Percentiles rank a stretch among this genome's conserved stretches.
phyloP scores from a whole-genome alignment of 2,888 invertebrate species.

The Dastarcus helophoroides region DNA sequence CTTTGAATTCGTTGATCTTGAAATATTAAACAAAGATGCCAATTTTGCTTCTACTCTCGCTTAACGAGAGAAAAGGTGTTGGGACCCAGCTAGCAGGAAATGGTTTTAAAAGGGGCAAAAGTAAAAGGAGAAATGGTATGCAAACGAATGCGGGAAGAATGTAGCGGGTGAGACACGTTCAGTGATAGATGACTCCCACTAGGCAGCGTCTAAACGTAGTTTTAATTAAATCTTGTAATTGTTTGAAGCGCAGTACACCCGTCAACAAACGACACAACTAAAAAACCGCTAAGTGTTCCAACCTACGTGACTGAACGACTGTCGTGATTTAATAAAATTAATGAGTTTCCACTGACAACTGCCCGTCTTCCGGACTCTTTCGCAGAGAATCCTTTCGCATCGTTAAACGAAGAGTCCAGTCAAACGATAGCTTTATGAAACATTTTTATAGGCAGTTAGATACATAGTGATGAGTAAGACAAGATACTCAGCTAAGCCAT shows the following conservation, averaged over 20 bases:
- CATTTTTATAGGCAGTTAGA: no score
- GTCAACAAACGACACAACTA: slow-evolving; percentile 31
- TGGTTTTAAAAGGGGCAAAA: slow-evolving; percentile 20
- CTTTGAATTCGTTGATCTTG: no score
- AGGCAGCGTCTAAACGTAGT: slow-evolving; percentile 37
- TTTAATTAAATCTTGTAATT: slow-evolving; percentile 43
- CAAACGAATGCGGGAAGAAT: slow-evolving; percentile 34
- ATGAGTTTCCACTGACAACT: slow-evolving; percentile 31
- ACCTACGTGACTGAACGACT: slow-evolving; percentile 35
- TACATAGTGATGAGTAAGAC: no score
- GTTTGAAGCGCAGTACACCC: slow-evolving; percentile 33
- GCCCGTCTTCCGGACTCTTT: slow-evolving; percentile 16
- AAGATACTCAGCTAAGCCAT: no score
- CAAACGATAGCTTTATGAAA: no score
- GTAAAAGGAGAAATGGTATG: slow-evolving; percentile 28
- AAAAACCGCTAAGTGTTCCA: slow-evolving; percentile 37
- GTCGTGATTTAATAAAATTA: slow-evolving; percentile 37
- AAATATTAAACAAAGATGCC: no score
- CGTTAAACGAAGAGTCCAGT: no score
- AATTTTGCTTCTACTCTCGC: no score
- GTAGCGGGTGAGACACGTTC: slow-evolving; percentile 31
- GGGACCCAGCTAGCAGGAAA: no score
- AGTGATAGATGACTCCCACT: slow-evolving; percentile 39
- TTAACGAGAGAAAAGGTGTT: no score
- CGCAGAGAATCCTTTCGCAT: no score